phyloP scores from a whole-genome alignment of 35 echinoderm and acorn worm genomes.

The Apostichopus californicus region DNA sequence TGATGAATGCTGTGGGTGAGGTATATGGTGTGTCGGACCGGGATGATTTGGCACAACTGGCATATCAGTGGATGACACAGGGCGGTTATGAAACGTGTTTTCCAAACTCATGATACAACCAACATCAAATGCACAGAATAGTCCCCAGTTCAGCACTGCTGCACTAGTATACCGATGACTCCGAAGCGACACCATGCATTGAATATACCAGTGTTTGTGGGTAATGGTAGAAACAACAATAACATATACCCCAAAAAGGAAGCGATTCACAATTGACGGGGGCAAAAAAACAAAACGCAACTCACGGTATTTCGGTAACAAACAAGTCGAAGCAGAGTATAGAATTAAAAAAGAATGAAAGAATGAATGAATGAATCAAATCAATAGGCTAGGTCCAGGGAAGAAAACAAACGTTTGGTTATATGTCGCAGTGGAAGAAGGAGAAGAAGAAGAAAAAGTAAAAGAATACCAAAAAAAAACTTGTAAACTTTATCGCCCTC shows the following conservation, averaged over 20 bases:
- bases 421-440: background rate
- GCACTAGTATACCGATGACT: background rate
- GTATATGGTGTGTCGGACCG: constrained; percentile 64
- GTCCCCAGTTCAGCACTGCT: constrained; percentile 13
- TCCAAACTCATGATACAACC: constrained; percentile 62
- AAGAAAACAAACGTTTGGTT: background rate
- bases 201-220: background rate
- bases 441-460: too few species aligned
- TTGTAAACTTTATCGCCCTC: constrained; percentile 49
- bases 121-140: constrained; percentile 11
- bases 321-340: too few species aligned
- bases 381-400: background rate
- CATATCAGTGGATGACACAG: constrained; percentile 55
- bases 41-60: constrained; percentile 51
- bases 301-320: background rate
- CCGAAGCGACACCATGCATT: constrained; percentile 5
- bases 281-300: too few species aligned
- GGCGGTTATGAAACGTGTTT: constrained; percentile 35
- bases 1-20: constrained; percentile 51
- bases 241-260: background rate
- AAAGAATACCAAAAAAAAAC: constrained; percentile 13
- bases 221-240: too few species aligned
- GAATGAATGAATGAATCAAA: too few species aligned
- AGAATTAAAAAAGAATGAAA: background rate
- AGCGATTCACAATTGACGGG: background rate